Evolutionary conservation across 2,113 vertebrate genomes (phyloP), one percentile per base, ranked within the genome.

Genomic region (Mormyrus iriodes): DNA sequence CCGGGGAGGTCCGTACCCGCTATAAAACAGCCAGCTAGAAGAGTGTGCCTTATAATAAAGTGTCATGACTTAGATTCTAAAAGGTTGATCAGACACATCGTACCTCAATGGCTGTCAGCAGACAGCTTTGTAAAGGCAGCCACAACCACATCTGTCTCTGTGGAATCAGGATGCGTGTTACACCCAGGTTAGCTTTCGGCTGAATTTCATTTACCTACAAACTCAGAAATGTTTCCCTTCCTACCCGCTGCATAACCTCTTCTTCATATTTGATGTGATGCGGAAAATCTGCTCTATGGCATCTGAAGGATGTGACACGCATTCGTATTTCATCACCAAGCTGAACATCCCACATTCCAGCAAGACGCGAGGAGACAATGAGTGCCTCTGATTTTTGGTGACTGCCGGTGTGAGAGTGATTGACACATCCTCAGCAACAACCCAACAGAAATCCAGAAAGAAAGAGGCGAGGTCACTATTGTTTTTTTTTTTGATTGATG

Each of bases 341-440:
- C 42, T 24, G 46, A 48, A 27, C 44, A 3, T 44, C 79, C 76
- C 31, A 21, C 35, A 24, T 39, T 83, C 79, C 42, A n/a, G 9
- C 7, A 73, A 73, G 3, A 10, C 0, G 12, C 10, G 4, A 39
- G 27, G 15, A 12, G 83, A 85, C 44, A 85, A 48, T 85, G 83
- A 85, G 42, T 15, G 21, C 44, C 24, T n/a, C 19, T 48, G 48
- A n/a, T 48, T 85, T 6, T 13, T 51, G 83, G 24, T n/a, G 39
- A n/a, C 21, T 21, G 88, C 35, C 85, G 35, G 84, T 87, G 86
- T 88, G 88, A 86, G n/a, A 85, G 79, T 42, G 39, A 42, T 21
- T 4, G 19, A 46, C 39, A n/a, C 42, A 83, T 42, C 79, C 44
- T 12, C 4, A 49, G 44, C 9, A 85, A 51, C 21, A 24, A 51